Conservation (phyloP, 64 coral and sea anemone species). For the Actinia tenebrosa region DNA sequence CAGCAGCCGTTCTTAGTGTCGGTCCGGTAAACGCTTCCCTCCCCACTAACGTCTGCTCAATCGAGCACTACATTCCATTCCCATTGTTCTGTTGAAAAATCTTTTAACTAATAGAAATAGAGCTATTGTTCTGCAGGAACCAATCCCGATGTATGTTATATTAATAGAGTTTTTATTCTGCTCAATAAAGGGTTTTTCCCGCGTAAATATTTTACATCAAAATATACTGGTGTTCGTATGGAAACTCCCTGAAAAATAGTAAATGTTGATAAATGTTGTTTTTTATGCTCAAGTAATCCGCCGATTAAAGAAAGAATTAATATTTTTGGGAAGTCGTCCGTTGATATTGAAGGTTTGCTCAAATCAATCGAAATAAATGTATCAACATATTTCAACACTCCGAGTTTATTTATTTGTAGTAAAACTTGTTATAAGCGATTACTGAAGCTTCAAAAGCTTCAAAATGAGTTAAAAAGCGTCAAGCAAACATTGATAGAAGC, state of each 20-base stretch:
- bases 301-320: not conserved
- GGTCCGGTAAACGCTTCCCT: too few species aligned
- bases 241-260: not conserved
- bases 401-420: conserved; percentile 17
- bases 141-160: not conserved
- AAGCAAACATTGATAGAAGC: not conserved
- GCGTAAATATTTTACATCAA: not conserved
- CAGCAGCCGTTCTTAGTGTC: too few species aligned
- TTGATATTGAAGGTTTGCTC: conserved; percentile 23
- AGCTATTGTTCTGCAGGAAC: not conserved
- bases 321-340: not conserved
- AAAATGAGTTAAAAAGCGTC: not conserved
- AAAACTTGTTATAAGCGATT: conserved; percentile 14
- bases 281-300: not conserved
- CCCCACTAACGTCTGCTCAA: not conserved
- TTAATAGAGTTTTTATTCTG: not conserved
- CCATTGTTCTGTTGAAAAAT: not conserved
- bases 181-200: not conserved
- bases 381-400: not conserved
- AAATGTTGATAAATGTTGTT: not conserved
- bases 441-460: not conserved
- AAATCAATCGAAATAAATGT: not conserved
- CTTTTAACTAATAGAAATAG: not conserved
- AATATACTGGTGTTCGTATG: not conserved
- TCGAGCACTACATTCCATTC: not conserved